phyloP scores from a whole-genome alignment of 2,113 vertebrate species.

The Picathartes gymnocephalus region DNA sequence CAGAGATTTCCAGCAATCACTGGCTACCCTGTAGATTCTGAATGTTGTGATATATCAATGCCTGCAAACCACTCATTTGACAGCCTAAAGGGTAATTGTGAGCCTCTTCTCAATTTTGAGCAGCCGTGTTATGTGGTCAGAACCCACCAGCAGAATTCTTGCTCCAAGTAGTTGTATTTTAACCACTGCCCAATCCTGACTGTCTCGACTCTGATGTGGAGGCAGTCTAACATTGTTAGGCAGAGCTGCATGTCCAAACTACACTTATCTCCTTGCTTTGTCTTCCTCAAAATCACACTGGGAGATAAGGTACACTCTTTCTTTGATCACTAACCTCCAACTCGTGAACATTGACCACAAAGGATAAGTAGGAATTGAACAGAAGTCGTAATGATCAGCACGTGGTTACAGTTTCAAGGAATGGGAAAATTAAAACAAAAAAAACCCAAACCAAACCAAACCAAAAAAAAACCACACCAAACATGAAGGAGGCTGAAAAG shows the following conservation, averaged over 20 bases:
- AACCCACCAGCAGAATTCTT: background rate
- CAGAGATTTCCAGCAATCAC: background rate
- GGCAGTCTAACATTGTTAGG: background rate
- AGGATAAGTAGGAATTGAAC: conserved; percentile 10
- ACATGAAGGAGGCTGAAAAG: background rate
- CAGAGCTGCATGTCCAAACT: conserved; percentile 21
- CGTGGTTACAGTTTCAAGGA: background rate
- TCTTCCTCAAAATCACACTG: conserved; percentile 54
- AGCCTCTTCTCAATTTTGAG: background rate
- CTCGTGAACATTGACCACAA: background rate
- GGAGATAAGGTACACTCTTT: conserved; percentile 40
- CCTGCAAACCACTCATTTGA: background rate
- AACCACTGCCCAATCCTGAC: background rate
- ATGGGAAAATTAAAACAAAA: background rate
- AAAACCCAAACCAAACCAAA: background rate
- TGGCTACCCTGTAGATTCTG: background rate
- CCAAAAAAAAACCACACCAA: background rate
- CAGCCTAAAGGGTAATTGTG: background rate
- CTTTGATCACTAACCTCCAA: conserved; percentile 53
- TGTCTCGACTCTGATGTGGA: background rate
- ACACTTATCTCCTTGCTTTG: conserved; percentile 62
- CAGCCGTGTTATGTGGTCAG: background rate
- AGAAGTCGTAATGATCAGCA: background rate
- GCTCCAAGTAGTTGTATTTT: conserved; percentile 11
- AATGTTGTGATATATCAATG: background rate